Evolutionary conservation across 2,113 vertebrate species (phyloP), one percentile per base, ranked within the genome.

Genomic region (Chloebia gouldiae): DNA sequence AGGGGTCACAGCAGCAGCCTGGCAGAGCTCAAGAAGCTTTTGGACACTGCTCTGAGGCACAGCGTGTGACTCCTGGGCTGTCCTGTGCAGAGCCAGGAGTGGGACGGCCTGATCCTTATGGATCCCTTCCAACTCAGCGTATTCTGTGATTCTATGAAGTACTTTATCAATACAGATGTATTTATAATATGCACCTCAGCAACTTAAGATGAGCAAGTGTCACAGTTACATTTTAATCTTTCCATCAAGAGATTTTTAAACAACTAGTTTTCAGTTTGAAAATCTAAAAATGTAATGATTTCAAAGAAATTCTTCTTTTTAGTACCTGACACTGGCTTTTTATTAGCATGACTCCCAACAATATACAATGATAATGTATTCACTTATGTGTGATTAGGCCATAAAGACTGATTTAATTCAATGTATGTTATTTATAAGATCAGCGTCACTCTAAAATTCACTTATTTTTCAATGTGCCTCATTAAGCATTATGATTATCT

Each of bases 1-100:
- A 33, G 28, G 13, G 45, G 13, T n/a, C 28, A 53, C 45, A 53
- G 53, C 68, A n/a, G 7, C 33, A 68, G 2, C 20, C 53, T 30
- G 61, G 5, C 6, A 31, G 33, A 31, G 61, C 0, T 54, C 47
- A 27, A 28, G 27, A 20, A 61, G 14, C 0, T 0, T 61, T 68
- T 53, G 61, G 11, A 61, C 3, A 27, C 0, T 15, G 7, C 53
- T 39, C 39, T 31, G 25, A 27, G 54, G 47, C 14, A 40, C 54
- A 31, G 0, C 8, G 2, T 31, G n/a, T 22, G 54, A 19, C 11
- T 10, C n/a, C 18, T 51, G 33, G 39, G 11, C 0, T 31, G 14
- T 27, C 39, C 47, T 40, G 20, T 10, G n/a, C 61, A 27, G 2
- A 16, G 16, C 6, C n/a, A 68, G 24, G 24, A 17, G 13, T 0